phyloP scores from a whole-genome alignment of 2,888 invertebrate genomes.

The Drosophila birchii region DNA sequence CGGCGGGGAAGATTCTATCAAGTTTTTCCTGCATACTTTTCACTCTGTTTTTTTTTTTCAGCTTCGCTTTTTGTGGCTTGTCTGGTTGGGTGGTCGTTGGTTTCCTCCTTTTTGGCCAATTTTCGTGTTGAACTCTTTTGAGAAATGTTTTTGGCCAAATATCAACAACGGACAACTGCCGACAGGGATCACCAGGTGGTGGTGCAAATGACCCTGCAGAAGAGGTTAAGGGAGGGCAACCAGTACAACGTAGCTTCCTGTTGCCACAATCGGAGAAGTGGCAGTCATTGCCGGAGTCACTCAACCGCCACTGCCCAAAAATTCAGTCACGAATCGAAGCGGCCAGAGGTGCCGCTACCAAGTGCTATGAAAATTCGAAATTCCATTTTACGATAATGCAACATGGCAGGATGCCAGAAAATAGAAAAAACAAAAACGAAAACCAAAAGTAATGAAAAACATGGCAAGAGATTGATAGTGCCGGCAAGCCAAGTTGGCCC shows the following conservation, averaged over 20 bases:
- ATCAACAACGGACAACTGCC: conserved; percentile 56
- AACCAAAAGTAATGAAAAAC: conserved; percentile 28
- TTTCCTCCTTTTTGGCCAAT: conserved; percentile 28
- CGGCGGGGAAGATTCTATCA: conserved; percentile 51
- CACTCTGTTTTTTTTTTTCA: neutral
- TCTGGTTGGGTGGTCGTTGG: conserved; percentile 9
- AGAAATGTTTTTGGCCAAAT: conserved; percentile 61
- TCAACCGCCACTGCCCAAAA: conserved; percentile 34
- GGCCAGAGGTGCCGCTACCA: conserved; percentile 44
- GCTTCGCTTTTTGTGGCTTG: conserved; percentile 40
- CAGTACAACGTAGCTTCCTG: conserved; percentile 12
- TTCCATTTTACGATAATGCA: conserved; percentile 65
- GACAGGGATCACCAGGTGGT: conserved; percentile 47
- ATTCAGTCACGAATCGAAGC: conserved; percentile 37
- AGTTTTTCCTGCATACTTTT: conserved; percentile 50
- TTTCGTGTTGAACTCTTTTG: conserved; percentile 53
- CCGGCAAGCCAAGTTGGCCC: conserved; percentile 28
- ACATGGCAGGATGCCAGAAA: conserved; percentile 54
- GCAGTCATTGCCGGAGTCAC: conserved; percentile 57
- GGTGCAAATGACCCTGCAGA: conserved; percentile 27
- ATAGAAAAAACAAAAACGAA: conserved; percentile 1
- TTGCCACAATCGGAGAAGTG: conserved; percentile 40
- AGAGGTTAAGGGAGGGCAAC: neutral
- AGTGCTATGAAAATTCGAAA: conserved; percentile 48
- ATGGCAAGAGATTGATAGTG: conserved; percentile 47